Evolutionary conservation across 2,888 invertebrate species (phyloP), one percentile per base, ranked within the genome.

Genomic region (Aphidius colemani): DNA sequence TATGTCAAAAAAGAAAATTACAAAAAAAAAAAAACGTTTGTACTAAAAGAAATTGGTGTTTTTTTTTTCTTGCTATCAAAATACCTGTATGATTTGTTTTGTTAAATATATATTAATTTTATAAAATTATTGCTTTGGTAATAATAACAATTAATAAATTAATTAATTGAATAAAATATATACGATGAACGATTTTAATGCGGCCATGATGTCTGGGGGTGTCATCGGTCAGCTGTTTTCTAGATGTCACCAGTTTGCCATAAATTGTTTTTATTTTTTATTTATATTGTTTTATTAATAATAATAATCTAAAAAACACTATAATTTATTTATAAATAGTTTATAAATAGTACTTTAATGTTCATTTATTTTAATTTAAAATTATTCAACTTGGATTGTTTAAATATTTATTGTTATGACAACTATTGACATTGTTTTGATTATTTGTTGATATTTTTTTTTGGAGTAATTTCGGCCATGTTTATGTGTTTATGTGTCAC

Each of bases 131-230:
- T 50, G 3, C 10, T 30, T 30, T 30, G 5, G 3, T 30, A 30
- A 5, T 30, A 30, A 30, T 39, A 45, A 56, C 41, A 40, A 45
- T 64, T 57, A 59, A 57, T 60, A 41, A 10, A 8, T 50, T 46
- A 65, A 43, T 56, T 43, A 57, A 40, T 57, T 30, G 10, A n/a
- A 50, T 48, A 53, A 55, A 30, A 30, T 5, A 30, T 30, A 30
- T 2, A 30, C 30, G 30, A 30, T 30, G 43, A 59, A 64, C 61
- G 60, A 59, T 48, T 43, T 76, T 75, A 73, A 71, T 75, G 75
- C 76, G 68, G 78, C 79, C 78, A 79, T 79, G 71, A 76, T 75
- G 68, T 65, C 70, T 45, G 59, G 69, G 68, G 69, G 70, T 70
- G 70, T 70, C 67, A 70, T 69, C 69, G 58, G 41, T 70, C 70